A percentile compares a stretch with the other conserved stretches of the same genome.
These are phyloP conservation scores for Drosophila albomicans DNA, from an alignment of 1,140 invertebrate genomes.

Conservation along the genomic window DNA sequence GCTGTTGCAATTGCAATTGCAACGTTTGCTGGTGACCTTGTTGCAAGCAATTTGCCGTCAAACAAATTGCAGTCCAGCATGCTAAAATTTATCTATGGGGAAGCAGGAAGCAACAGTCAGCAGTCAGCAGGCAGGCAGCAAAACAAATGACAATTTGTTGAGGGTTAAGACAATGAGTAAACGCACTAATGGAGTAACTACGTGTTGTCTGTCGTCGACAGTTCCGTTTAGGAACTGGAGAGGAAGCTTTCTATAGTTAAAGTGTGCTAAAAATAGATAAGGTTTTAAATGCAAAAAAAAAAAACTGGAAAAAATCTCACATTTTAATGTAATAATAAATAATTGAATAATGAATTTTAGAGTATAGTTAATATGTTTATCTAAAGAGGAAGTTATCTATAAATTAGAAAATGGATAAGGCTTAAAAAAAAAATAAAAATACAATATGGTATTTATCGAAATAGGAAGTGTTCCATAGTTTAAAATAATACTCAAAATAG, in stretches of 20 bases:
- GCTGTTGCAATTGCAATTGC: conserved; percentile 33
- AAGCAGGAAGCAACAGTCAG: conserved; percentile 58
- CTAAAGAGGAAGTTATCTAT: conserved; percentile 12
- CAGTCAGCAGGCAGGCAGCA: not conserved
- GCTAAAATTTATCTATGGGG: conserved; percentile 70
- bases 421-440: not conserved
- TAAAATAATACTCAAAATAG: too few relatives aligned
- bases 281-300: not conserved
- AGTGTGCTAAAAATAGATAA: conserved; percentile 22
- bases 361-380: too few relatives aligned
- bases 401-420: conserved; percentile 13
- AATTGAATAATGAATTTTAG: too few relatives aligned
- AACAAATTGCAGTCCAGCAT: conserved; percentile 60
- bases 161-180: conserved; percentile 60
- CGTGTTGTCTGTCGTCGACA: conserved; percentile 1
- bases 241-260: conserved; percentile 7
- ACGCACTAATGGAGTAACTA: conserved; percentile 39
- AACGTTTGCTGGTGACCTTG: conserved; percentile 39
- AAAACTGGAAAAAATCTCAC: not conserved
- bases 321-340: too few relatives aligned
- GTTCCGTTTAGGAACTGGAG: conserved; percentile 27
- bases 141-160: conserved; percentile 64
- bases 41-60: conserved; percentile 40
- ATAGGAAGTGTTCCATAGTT: not conserved
- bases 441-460: not conserved